Evolutionary conservation across 1,140 invertebrate genomes (phyloP).

Genomic region (Camponotus floridanus): DNA sequence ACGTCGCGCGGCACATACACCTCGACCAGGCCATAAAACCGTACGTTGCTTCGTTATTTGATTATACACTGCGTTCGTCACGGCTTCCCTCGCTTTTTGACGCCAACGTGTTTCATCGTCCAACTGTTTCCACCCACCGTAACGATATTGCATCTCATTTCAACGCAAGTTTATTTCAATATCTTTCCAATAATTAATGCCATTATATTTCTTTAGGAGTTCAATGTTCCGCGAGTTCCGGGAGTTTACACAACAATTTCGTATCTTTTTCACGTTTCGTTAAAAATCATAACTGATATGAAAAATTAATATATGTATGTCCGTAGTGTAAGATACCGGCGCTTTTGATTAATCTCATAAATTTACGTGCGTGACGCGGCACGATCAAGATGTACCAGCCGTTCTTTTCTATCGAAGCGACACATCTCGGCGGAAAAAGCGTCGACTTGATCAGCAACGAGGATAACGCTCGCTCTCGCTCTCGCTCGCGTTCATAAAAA

Average conservation of each 20-base stretch:
- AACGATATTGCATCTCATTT: conserved; percentile 27
- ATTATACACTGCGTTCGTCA: conserved; percentile 56
- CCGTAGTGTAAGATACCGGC: neutral
- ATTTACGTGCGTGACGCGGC: neutral
- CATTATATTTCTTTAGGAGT: no score
- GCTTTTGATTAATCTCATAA: neutral
- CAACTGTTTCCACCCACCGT: conserved; percentile 19
- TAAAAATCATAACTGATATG: neutral
- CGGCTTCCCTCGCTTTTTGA: conserved; percentile 37
- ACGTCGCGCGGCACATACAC: conserved; percentile 38
- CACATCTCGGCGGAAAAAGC: neutral
- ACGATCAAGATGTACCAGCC: neutral
- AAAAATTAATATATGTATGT: neutral
- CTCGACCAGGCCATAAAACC: conserved; percentile 48
- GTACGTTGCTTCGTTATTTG: conserved; percentile 53
- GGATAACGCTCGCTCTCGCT: neutral
- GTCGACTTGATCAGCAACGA: conserved; percentile 22
- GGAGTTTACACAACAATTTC: neutral
- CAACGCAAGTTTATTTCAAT: conserved; percentile 28
- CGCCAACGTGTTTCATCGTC: conserved; percentile 1
- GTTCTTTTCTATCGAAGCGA: conserved; percentile 4
- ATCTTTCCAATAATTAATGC: neutral
- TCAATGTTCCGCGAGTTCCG: no score
- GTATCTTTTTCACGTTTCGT: neutral
- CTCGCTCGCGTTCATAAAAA: conserved; percentile 24